Base-by-base conservation (phyloP, 2,888 invertebrate species). In the Onthophagus sagittarius region DNA sequence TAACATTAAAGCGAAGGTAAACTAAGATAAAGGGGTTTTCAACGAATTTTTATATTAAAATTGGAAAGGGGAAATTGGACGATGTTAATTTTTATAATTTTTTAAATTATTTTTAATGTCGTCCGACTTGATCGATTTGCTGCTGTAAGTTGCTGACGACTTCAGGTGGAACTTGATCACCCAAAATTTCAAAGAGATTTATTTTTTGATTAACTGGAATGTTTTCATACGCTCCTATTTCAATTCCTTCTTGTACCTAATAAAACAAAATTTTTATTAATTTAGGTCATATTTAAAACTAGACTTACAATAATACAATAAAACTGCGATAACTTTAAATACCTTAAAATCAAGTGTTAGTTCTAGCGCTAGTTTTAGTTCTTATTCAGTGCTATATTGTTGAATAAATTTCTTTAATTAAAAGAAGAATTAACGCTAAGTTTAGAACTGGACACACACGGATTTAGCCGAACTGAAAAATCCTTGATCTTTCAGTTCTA, bases 131-230 rank as follows among this genome's bases (percentile, higher is more conserved):
- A 85, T 95, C 94, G 80, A 95, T 92, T 86, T 95, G 95, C 72
- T 90, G 87, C 84, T 95, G 95, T 76, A 95, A 89, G 86, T 95
- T 95, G 88, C 92, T 94, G 84, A 95, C 93, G 62, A 95, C 95
- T 86, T 95, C 95, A 67, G 92, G 90, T 6, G 95, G 95, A 76
- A 95, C 92, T 84, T 94, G 93, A 83, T 93, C 94, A 6, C 94
- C 94, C 73, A 95, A 88, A 80, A 95, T 93, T 84, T 94, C 93
- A 83, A 89, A 92, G n/a, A 95, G 88, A 85, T 94, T 92, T 85
- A 95, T 93, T 82, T 90, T 90, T 85, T 95, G 94, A 86, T 94
- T 91, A 76, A 92, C 94, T 81, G 95, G 95, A 81, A 95, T 95
- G 77, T 93, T 92, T 85, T 95, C 94, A 85, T 94, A 94, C 4